These are phyloP conservation scores for Hemiscyllium ocellatum DNA, from an alignment of 2,113 vertebrate species.

Conservation along the genomic window DNA sequence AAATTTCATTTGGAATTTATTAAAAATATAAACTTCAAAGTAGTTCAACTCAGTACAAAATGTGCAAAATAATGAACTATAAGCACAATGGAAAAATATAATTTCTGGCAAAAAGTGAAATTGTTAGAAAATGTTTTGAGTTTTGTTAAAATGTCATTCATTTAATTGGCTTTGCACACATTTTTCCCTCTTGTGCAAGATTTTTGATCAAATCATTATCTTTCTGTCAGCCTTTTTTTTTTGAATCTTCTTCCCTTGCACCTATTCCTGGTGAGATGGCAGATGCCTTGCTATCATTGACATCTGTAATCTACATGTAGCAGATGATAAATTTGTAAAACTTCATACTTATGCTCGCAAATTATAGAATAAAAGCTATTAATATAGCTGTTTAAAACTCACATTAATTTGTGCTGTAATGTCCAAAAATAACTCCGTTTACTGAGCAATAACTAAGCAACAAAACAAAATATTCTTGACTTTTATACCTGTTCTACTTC, in stretches of 20 bases:
- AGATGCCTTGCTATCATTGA: not conserved
- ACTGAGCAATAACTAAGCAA: conserved; percentile 21
- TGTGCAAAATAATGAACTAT: not conserved
- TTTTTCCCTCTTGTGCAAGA: not conserved
- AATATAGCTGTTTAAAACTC: conserved; percentile 11
- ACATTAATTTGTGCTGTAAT: not conserved
- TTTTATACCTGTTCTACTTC: not conserved
- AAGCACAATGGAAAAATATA: conserved; percentile 10
- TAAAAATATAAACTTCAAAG: not conserved
- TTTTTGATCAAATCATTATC: not conserved
- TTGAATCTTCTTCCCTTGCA: not conserved
- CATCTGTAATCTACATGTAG: not conserved
- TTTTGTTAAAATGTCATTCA: conserved; percentile 35
- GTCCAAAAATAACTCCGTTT: not conserved
- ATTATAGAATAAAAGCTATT: not conserved
- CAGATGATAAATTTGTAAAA: not conserved
- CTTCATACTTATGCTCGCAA: not conserved
- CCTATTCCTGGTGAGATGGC: not conserved
- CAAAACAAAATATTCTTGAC: not conserved
- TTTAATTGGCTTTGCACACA: not conserved
- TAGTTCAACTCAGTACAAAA: not conserved
- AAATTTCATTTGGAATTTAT: not conserved
- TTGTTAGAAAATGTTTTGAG: conserved; percentile 21
- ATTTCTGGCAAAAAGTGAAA: not conserved
- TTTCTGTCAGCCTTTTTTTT: not conserved